Base-by-base conservation (phyloP, 2,888 invertebrate species). In the Anoncus sp. region DNA sequence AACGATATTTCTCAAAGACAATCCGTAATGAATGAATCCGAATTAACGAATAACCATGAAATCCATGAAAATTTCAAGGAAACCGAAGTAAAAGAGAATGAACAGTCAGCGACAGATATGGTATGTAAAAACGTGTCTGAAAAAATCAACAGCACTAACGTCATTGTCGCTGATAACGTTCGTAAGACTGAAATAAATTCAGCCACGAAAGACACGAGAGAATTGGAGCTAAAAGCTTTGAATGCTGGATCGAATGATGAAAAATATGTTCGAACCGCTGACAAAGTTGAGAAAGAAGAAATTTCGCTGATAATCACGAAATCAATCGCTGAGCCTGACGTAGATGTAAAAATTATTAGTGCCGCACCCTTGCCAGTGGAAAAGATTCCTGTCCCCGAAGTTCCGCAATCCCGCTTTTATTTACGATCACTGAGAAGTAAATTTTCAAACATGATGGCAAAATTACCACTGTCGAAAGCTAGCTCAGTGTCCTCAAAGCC, bases 401-500 rank as follows among this genome's bases (percentile, higher is more conserved):
- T 72, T 31, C 40, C 71, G 16, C 62, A 66, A 38, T 73, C 77
- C 45, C 81, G 78, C 51, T 77, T 82, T 35, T 80, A 75, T 55
- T 71, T 82, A 10, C 76, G 77, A 60, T 82, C 77, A 20, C 43
- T 81, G 4, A 82, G 74, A 75, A 80, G 40, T 59, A 76, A 69
- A 72, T 81, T 82, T 20, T 63, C 81, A 10, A 82, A 63, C 24
- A 82, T 82, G 82, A 82, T 82, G 71, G 76, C 82, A 5, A 80
- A 72, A 74, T 55, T 82, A 18, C 82, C 82, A 18, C 62, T 81
- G 45, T 76, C 82, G 10, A 82, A 77, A 66, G 72, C 79, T 5
- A 60, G 69, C 7, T 57, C 75, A 16, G 60, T 71, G n/a, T 78
- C 79, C 10, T 43, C 77, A 12, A 81, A 69, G 57, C 43, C 75